Evolutionary conservation across 2,113 vertebrate genomes (phyloP), one percentile per base, ranked within the genome.

Genomic region (Alectura lathami): DNA sequence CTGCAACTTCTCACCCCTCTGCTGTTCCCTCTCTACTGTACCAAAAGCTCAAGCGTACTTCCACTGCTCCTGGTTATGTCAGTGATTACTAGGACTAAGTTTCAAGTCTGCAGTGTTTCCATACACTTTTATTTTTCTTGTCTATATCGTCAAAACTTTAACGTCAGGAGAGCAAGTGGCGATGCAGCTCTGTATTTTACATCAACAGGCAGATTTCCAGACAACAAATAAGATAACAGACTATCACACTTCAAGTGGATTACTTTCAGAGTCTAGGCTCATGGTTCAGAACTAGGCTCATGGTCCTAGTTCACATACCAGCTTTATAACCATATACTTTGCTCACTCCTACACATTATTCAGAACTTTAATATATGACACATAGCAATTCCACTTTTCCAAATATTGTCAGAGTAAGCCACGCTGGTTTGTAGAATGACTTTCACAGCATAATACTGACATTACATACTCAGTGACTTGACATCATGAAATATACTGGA

Each of bases 331-430:
- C 32, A 16, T 64, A 22, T 38, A 48, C 16, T 69, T 79, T 59
- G 24, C 60, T 53, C 32, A 27, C 23, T 53, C 73, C 34, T 26
- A 62, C 22, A 57, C 11, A 24, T 45, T 77, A 23, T 42, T 48
- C 24, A 73, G 51, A 66, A 68, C 43, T 89, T 83, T 53, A 84
- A 87, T 62, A 67, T 78, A 43, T 9, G 34, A 47, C 32, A 47
- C 64, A 79, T 23, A 81, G n/a, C 36, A 94, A 70, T 80, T 74
- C 56, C 32, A 83, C 40, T 86, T 91, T 66, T 40, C 59, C 60
- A 83, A 94, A 91, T 18, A 3, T 66, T 78, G 60, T 75, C 64
- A 94, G 89, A 92, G 56, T 32, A 92, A 94, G 76, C 36, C 77
- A 89, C 34, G 2, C 4, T 69, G n/a, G 60, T 53, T 86, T 94